Evolutionary conservation across 2,888 invertebrate genomes (phyloP).

Genomic region (Rhagophthalmus giganteus): DNA sequence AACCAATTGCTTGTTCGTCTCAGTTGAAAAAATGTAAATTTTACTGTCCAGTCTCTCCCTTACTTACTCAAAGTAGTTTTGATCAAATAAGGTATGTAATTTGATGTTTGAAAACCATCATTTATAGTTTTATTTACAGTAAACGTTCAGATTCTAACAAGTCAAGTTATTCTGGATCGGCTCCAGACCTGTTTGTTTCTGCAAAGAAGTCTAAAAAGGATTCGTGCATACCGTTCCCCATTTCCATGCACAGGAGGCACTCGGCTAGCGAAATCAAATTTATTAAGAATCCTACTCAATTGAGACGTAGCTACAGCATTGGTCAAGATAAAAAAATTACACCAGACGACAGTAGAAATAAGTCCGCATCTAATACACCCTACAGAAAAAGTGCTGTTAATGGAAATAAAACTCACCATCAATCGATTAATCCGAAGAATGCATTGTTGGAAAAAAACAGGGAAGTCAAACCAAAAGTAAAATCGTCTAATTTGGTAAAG

Average conservation of each 20-base stretch:
- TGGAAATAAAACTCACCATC: neutral
- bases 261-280: conserved; percentile 30
- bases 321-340: conserved; percentile 13
- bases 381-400: neutral
- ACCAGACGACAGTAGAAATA: neutral
- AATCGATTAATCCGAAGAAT: conserved; percentile 2
- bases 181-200: conserved; percentile 17
- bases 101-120: neutral
- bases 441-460: conserved; percentile 14
- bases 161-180: conserved; percentile 24
- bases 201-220: conserved; percentile 1
- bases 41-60: conserved; percentile 28
- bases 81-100: conserved; percentile 11
- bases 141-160: conserved; percentile 7
- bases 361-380: neutral
- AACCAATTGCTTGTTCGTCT: conserved; percentile 16
- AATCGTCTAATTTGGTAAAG: conserved; percentile 27
- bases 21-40: conserved; percentile 26
- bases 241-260: conserved; percentile 24
- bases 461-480: conserved; percentile 6
- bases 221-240: conserved; percentile 12
- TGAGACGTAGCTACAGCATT: conserved; percentile 31
- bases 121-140: conserved; percentile 4
- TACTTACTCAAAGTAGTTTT: conserved; percentile 20
- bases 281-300: neutral